Base-by-base conservation (phyloP, 2,113 vertebrate species). In the Oncorhynchus tshawytscha region DNA sequence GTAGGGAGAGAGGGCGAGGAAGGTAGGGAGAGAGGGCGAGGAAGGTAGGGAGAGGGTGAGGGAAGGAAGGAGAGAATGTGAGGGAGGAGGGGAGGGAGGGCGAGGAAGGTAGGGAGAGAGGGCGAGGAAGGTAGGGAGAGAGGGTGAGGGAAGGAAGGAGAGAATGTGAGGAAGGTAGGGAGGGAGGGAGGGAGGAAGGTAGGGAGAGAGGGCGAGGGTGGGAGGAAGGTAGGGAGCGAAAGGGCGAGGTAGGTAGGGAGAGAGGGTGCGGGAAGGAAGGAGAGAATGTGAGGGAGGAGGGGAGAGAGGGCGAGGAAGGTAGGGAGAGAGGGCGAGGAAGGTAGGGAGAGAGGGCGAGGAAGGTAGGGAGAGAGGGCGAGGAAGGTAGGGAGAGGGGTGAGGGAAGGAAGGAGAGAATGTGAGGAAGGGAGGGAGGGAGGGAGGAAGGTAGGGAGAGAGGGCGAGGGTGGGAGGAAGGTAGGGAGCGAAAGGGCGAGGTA, bases 271-370 rank as follows among this genome's bases (percentile, higher is more conserved):
- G n/a, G n/a, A n/a, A n/a, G n/a, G n/a, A n/a, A n/a, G n/a, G n/a
- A n/a, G n/a, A n/a, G n/a, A n/a, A n/a, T n/a, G n/a, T n/a, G 0
- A 2, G 24, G 24, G 24, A 0, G 24, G 24, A 29, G 65, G 27
- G 27, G 0, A 76, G 82, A 22, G 1, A 45, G 5, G 34, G 4
- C 20, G 24, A 24, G 24, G 24, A 24, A 24, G 24, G 24, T 24
- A 24, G 24, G 24, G 24, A 24, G 24, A 24, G 1, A 24, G 24
- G 24, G 24, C 24, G 24, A 24, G 24, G 70, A 1, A 12, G 62
- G 18, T 4, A 65, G 76, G 70, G 85, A 87, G 49, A 80, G 77
- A 70, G 76, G 15, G 29, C 4, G 31, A 4, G 45, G 5, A 15
- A n/a, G 20, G 22, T 0, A 0, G 25, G 67, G n/a, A n/a, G n/a